Conservation (phyloP, 2,797 vertebrate genomes). For the Neosalanx taihuensis region DNA sequence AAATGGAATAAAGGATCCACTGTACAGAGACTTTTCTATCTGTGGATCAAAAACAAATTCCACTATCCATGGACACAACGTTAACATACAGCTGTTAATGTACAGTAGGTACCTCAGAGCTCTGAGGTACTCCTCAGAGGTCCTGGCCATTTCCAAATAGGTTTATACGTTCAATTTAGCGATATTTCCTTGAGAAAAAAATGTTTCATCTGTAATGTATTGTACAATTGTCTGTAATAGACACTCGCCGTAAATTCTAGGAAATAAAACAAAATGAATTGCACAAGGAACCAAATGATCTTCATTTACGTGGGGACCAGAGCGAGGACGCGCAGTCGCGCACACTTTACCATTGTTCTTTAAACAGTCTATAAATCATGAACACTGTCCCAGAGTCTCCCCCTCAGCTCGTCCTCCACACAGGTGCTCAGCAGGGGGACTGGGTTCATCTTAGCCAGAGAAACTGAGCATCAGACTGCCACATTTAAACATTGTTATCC, state of each 20-base stretch:
- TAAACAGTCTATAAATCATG: too few relatives aligned
- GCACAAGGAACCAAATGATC: too few relatives aligned
- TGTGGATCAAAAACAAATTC: neutral
- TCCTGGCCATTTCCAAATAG: neutral
- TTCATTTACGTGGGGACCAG: neutral
- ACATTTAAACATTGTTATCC: slow-evolving; percentile 24
- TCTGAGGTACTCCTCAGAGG: neutral
- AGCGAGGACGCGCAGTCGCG: neutral
- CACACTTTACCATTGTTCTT: neutral
- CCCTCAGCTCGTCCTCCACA: neutral
- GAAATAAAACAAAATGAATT: neutral
- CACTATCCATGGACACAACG: neutral
- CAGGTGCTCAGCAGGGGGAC: neutral
- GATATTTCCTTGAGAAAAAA: neutral
- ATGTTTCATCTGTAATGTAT: neutral
- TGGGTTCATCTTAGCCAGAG: slow-evolving; percentile 1
- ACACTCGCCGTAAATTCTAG: neutral
- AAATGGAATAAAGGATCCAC: too few relatives aligned
- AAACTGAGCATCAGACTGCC: slow-evolving; percentile 9
- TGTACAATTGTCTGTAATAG: neutral
- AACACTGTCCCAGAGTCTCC: too few relatives aligned
- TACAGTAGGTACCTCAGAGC: neutral
- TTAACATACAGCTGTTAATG: neutral
- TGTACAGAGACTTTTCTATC: too few relatives aligned
- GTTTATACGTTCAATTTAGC: neutral